These are phyloP conservation scores for Thymallus thymallus DNA, from an alignment of 2,113 vertebrate species.

Conservation along the genomic window DNA sequence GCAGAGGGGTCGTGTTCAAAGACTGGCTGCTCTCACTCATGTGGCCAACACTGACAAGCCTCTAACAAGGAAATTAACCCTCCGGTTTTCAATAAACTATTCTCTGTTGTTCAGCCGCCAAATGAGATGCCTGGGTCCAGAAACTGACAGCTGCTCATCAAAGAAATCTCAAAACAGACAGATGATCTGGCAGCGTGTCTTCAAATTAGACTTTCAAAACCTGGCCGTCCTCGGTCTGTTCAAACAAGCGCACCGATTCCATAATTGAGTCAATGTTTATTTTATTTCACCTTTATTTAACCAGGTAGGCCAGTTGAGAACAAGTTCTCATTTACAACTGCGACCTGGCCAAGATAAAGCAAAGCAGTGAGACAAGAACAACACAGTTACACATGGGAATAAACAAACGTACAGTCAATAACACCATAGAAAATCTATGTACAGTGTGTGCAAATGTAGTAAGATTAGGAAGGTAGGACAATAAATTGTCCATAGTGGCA, in stretches of 20 bases:
- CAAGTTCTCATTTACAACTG: too few relatives aligned
- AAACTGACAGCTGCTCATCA: neutral
- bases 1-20: neutral
- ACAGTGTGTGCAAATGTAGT: too few relatives aligned
- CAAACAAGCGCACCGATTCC: neutral
- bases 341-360: too few relatives aligned
- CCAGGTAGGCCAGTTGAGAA: too few relatives aligned
- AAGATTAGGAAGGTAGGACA: too few relatives aligned
- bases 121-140: neutral
- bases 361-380: too few relatives aligned
- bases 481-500: too few relatives aligned
- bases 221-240: neutral
- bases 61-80: neutral
- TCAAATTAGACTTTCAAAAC: neutral
- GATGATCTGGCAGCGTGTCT: neutral
- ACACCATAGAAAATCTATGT: too few relatives aligned
- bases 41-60: neutral
- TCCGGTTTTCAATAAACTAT: neutral
- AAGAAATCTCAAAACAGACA: neutral
- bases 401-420: too few relatives aligned
- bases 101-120: neutral
- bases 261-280: neutral
- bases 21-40: slow-evolving; percentile 1
- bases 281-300: too few relatives aligned
- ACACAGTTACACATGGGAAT: too few relatives aligned